Evolutionary conservation across 2,113 vertebrate genomes (phyloP), one percentile per base, ranked within the genome.

Genomic region (Onychostruthus taczanowskii): DNA sequence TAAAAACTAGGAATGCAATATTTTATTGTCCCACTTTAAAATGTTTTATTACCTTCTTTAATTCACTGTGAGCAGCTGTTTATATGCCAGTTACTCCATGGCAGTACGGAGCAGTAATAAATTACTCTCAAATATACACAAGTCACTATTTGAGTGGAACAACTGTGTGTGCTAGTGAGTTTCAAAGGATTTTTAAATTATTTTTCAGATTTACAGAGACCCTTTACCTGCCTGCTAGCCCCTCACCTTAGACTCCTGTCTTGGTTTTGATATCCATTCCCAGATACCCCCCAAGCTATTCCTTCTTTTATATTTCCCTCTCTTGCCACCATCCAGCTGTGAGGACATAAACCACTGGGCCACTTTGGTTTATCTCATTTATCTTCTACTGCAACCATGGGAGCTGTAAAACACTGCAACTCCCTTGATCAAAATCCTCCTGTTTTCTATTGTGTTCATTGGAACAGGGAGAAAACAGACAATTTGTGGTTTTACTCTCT

Each of bases 11-110:
- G 50, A 53, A 22, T 62, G 7, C 58, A 90, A 50, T 58, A 90
- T 53, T 75, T 70, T 31, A 62, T 49, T 66, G 19, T 17, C 13
- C 10, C 30, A 75, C 24, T 79, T 62, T 15, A 53, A 79, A 85
- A 79, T 14, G 22, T 13, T 84, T 77, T 63, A 73, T 47, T 52
- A 3, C 8, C 5, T 77, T 89, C 75, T 62, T 16, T 17, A 66
- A 93, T 70, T 63, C 31, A 21, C 26, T 11, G 31, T 30, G 24
- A 59, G 47, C 28, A 50, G 52, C 62, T 74, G 27, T 66, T 89
- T 49, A 22, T 17, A 30, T 8, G 63, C 35, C 77, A 68, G 44
- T 20, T 64, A 55, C 47, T 21, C 63, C 1, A 1, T 0, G 0
- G 88, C 20, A 55, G 52, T 41, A 56, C 26, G 50, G 39, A 67